Evolutionary conservation across 2,888 invertebrate species (phyloP).

Genomic region (Holacanthella duospinosa): DNA sequence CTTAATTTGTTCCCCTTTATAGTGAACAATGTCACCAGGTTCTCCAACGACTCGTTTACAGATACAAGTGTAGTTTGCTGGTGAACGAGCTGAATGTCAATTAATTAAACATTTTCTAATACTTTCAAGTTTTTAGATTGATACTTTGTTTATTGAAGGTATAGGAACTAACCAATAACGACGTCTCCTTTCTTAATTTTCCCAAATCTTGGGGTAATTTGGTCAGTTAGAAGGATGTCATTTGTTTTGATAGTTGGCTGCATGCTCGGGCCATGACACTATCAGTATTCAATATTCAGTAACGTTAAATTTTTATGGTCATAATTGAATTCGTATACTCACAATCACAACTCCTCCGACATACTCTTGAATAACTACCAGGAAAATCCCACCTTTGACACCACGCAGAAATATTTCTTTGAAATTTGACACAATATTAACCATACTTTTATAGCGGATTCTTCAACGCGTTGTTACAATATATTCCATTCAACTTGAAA

Average conservation of each 20-base stretch:
- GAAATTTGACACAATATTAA: too few species aligned
- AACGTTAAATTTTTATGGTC: neutral
- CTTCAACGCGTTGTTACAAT: too few species aligned
- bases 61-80: conserved; percentile 52
- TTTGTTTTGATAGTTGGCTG: conserved; percentile 74
- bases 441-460: too few species aligned
- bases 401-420: neutral
- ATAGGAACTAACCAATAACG: neutral
- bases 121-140: too few species aligned
- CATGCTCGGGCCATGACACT: conserved; percentile 91
- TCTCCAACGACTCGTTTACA: conserved; percentile 65
- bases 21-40: conserved; percentile 67
- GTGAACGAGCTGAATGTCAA: conserved; percentile 4
- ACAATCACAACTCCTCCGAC: neutral
- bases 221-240: conserved; percentile 73
- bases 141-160: too few species aligned
- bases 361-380: neutral
- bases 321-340: neutral
- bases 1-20: neutral
- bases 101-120: neutral
- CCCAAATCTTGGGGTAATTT: conserved; percentile 56
- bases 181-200: conserved; percentile 40
- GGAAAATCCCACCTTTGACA: neutral
- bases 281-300: neutral
- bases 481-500: too few species aligned